Base-by-base conservation (phyloP, 2,888 invertebrate genomes). In the Petrolisthes cinctipes region DNA sequence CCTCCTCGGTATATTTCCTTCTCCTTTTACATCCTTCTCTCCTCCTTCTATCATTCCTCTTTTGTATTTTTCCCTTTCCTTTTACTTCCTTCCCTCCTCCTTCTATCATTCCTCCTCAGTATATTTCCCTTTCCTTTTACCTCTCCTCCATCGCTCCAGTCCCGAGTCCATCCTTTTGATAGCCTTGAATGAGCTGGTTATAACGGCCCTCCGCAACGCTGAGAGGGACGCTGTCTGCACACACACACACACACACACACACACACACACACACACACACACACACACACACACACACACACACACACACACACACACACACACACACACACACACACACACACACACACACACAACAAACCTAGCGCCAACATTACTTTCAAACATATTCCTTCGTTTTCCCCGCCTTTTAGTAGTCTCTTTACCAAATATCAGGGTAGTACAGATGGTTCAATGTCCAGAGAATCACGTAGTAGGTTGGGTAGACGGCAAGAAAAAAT, bases 291-390 rank as follows among this genome's bases (percentile, higher is more conserved):
- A 61, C 66, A 61, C 66, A 61, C 66, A 61, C 66, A 61, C 66
- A 61, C 73, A 73, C 73, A 73, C 73, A 73, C 73, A 73, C 7
- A 73, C n/a, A 73, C n/a, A 14, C 7, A 7, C 73, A 73, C n/a
- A 73, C 11, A 73, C 73, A 73, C 7, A n/a, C n/a, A 73, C 73
- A 14, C 7, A 7, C n/a, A 73, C 73, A 73, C 11, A 7, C 73
- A 73, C 11, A 73, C 73, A 73, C 7, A 73, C 73, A 73, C n/a
- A 73, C 73, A n/a, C 20, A n/a, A 20, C 73, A 73, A 20, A 20
- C 5, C 5, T n/a, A 73, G 11, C 17, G n/a, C 73, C 5, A 14
- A 5, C 20, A 73, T 14, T 20, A 20, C 20, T 5, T 14, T 5
- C n/a, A 5, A 20, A 73, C 5, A 73, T 6, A 73, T n/a, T 6